Conservation (phyloP, 2,797 vertebrate genomes). For the Harpagifer antarcticus region DNA sequence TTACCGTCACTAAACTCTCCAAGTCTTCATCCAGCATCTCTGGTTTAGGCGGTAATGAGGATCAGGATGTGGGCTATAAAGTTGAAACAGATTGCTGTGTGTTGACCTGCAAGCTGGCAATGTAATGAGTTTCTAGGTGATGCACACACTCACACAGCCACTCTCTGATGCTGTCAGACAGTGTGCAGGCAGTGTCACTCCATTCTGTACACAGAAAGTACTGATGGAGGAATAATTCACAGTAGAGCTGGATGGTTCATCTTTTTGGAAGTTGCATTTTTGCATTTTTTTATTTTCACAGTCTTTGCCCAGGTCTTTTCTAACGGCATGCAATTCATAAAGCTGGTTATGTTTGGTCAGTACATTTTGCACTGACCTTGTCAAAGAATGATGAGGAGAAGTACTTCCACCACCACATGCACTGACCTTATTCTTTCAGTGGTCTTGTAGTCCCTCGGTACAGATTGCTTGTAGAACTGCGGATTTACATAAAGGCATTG, state of each 20-base stretch:
- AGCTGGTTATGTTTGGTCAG: constrained; percentile 33
- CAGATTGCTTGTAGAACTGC: constrained; percentile 74
- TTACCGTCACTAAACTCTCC: constrained; percentile 26
- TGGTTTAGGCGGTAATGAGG: constrained; percentile 53
- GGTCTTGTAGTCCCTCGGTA: constrained; percentile 57
- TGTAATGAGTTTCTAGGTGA: constrained; percentile 61
- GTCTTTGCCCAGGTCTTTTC: background rate
- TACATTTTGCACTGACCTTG: constrained; percentile 70
- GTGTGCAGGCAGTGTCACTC: constrained; percentile 61
- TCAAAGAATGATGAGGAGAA: constrained; percentile 61
- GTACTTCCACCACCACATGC: constrained; percentile 44
- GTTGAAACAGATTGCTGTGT: constrained; percentile 61
- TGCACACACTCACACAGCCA: constrained; percentile 43
- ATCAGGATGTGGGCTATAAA: constrained; percentile 60
- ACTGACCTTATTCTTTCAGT: constrained; percentile 73
- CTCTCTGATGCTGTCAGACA: constrained; percentile 66
- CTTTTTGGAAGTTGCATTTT: background rate
- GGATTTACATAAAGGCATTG: constrained; percentile 76
- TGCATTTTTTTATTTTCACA: constrained; percentile 26
- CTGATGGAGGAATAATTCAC: constrained; percentile 16
- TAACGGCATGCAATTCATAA: constrained; percentile 24
- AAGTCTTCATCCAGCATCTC: constrained; percentile 32
- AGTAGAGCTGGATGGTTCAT: constrained; percentile 14
- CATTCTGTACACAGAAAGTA: constrained; percentile 38
- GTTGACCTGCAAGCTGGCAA: constrained; percentile 59